Percentiles rank a stretch among this genome's conserved stretches.
Evolutionary conservation across 2,888 invertebrate species (phyloP).

Genomic region (Hydrotaea cyrtoneurina): DNA sequence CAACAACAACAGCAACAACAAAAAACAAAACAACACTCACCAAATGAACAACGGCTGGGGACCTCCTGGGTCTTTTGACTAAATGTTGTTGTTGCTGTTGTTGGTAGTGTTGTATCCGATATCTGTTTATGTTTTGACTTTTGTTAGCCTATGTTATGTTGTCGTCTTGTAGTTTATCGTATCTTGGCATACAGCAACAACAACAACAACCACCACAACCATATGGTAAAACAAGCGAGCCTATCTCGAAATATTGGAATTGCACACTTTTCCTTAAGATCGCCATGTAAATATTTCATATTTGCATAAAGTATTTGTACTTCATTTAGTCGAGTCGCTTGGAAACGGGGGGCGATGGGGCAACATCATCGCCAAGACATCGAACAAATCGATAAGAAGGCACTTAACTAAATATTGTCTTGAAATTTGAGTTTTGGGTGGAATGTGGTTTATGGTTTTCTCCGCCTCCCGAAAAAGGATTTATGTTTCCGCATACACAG

Average conservation of each 20-base stretch:
- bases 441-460: no score
- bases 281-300: conserved; percentile 11
- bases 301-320: conserved; percentile 41
- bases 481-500: no score
- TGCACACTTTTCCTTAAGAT: conserved; percentile 55
- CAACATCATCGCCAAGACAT: neutral
- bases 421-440: neutral
- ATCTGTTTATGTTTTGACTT: conserved; percentile 66
- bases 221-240: neutral
- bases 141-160: conserved; percentile 65
- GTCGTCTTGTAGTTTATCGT: conserved; percentile 55
- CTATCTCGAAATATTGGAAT: conserved; percentile 11
- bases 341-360: neutral
- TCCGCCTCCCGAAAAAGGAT: no score
- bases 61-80: conserved; percentile 67
- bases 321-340: neutral
- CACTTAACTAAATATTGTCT: conserved; percentile 31
- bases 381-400: conserved; percentile 3
- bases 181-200: conserved; percentile 39
- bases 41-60: conserved; percentile 27
- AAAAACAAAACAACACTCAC: conserved; percentile 22
- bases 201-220: conserved; percentile 28
- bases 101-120: conserved; percentile 63
- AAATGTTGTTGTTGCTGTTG: conserved; percentile 64
- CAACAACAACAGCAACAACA: conserved; percentile 12